Base-by-base conservation (phyloP, 2,797 vertebrate species). In the Labroides dimidiatus region DNA sequence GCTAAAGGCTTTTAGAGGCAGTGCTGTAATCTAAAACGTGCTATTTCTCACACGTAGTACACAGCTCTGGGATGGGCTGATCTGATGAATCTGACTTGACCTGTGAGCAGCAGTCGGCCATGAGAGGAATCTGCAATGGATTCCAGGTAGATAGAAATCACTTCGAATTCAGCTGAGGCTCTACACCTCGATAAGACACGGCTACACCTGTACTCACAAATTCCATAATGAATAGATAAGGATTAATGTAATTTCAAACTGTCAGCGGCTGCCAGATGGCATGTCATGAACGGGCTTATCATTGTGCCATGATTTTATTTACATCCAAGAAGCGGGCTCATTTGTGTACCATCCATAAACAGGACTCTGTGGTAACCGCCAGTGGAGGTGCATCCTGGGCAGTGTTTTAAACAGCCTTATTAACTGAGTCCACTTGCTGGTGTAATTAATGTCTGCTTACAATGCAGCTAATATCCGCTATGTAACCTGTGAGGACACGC, bases 201-300 rank as follows among this genome's bases (percentile, higher is more conserved):
- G 62, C 77, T 39, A 39, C 76, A 77, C 78, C 67, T 53, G 77
- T 60, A 78, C 69, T 48, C 51, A 6, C 84, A 79, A 51, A 79
- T 82, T 87, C 86, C 65, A 81, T 86, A 87, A 90, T 84, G 81
- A 86, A 81, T 49, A 88, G 87, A 92, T 90, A 89, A 88, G 83
- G 71, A 84, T 87, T 85, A 77, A 90, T 86, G 86, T 56, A 82
- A 91, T 89, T 90, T 84, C 77, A 75, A 79, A 64, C 84, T 87
- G 87, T 89, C 87, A 86, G 58, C 75, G 42, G 33, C 80, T 76
- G 84, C 77, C 84, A 85, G 81, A 82, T 77, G 63, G 61, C 58
- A 20, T 69, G 82, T 85, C 84, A 70, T 37, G 48, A 81, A 75
- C 16, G 69, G 69, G 82, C 77, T 91, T 89, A 90, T 89, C 87